Evolutionary conservation across 1,140 invertebrate genomes (phyloP), one percentile per base, ranked within the genome.

Genomic region (Zaprionus nigranus): DNA sequence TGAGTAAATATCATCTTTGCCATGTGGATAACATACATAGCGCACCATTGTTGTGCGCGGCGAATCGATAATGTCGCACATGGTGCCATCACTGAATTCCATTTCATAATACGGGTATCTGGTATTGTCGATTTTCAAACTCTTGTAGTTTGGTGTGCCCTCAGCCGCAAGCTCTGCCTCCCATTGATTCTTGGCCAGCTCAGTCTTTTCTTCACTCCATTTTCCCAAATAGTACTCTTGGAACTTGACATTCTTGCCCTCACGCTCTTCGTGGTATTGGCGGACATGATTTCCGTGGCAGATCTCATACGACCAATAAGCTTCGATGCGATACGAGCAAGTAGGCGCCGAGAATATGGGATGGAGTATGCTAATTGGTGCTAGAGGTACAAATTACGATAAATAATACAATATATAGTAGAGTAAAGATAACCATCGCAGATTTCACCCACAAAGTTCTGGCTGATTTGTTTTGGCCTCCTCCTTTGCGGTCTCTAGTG

Each of bases 261-360:
- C 98, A 75, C 97, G 95, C 83, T 98, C 97, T 93, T 99, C 98
- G 93, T 99, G 98, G 93, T 98, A 99, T 91, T 99, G 99, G 12
- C 97, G 94, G 3, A 99, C 95, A 92, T 96, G 96, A 78, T 95
- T 94, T 5, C 98, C 98, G 94, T 99, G 98, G 91, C 99, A 99
- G 11, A 99, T 94, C 93, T 99, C 98, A 94, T 99, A 99, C 0
- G 97, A 98, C 99, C 98, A 99, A 93, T 99, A 99, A 46, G 96
- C 96, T 93, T 99, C 98, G 64, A 99, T 93, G 75, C 96, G 95
- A 80, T 97, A 98, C 0, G 97, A 97, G 93, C 98, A 99, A 60
- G 94, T 94, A 72, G 94, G 94, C 75, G 96, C 95, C 15, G 93
- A 93, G 92, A 98, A 97, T 36, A 98, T 92, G 4, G 96, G 95